Evolutionary conservation across 1,140 invertebrate genomes (phyloP), one percentile per base, ranked within the genome.

Genomic region (Antheraea mylitta): DNA sequence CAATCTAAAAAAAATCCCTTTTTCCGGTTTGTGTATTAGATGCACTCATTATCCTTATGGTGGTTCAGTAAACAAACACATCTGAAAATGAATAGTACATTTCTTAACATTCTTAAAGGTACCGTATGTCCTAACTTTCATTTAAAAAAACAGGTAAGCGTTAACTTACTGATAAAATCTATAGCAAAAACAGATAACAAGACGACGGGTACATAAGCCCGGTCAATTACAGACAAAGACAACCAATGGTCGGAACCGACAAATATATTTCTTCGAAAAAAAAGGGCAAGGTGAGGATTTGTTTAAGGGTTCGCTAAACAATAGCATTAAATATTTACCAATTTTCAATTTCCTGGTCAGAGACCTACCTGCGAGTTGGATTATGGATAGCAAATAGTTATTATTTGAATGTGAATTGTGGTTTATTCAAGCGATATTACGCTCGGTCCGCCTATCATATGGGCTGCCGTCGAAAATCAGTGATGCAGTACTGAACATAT

Each of bases 221-320:
- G 60, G 42, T 62, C 70, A 75, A 72, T 75, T 72, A 75, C 42
- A 48, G 45, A 71, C 65, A 75, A 75, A 67, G 68, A 71, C 45
- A 53, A 53, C 45, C 11, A 53, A 67, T 37, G 65, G 64, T 66
- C 69, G 64, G 69, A 42, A 66, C 58, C 64, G 30, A 66, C 53
- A 75, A 69, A 75, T 69, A 53, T 6, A 53, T 53, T 53, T 53
- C 45, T 53, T n/a, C 9, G 70, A 72, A 69, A 63, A 61, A 63
- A 63, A 30, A n/a, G 61, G 30, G 22, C 30, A 63, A 63, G 19
- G 30, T 37, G 30, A 65, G 42, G 70, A 71, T 71, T 71, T 67
- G 70, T 71, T 71, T 66, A 75, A 69, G 70, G 65, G 67, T 66
- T 68, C 53, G 61, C 70, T 69, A 67, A 72, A 72, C 71, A 71